A percentile compares a stretch with the other conserved stretches of the same genome.
Conservation (phyloP, 2,888 invertebrate species). For the Conops quadrifasciatus region DNA sequence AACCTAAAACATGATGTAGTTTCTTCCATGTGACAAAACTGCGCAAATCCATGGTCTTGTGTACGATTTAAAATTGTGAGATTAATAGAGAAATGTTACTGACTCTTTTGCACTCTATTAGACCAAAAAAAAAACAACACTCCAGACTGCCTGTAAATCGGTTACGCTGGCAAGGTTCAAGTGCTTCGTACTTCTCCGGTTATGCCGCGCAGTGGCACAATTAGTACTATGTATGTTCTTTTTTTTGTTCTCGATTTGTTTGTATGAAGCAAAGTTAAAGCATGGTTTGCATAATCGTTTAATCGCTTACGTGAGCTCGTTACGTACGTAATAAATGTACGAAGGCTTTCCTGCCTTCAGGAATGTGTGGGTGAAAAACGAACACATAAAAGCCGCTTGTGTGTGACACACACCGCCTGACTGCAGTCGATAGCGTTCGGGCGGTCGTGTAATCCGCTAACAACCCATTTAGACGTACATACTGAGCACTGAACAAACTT, state of each 20-base stretch:
- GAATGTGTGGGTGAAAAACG: neutral
- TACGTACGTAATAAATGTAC: neutral
- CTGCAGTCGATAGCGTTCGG: slow-evolving; percentile 14
- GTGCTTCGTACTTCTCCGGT: neutral
- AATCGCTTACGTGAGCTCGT: slow-evolving; percentile 22
- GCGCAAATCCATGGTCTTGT: too few species aligned
- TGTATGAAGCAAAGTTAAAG: neutral
- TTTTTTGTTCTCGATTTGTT: neutral
- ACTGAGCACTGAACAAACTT: neutral
- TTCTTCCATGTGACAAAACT: too few species aligned
- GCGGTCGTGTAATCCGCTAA: slow-evolving; percentile 19
- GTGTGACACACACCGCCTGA: slow-evolving; percentile 3
- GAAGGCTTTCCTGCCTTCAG: neutral
- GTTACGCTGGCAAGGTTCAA: neutral
- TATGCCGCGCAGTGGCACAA: too few species aligned
- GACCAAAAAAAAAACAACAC: too few species aligned
- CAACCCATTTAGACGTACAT: slow-evolving; percentile 27
- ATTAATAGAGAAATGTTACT: too few species aligned
- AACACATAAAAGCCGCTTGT: neutral
- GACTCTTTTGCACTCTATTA: neutral
- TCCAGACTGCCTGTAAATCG: too few species aligned
- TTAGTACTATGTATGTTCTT: neutral
- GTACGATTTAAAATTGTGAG: too few species aligned
- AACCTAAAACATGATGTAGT: too few species aligned
- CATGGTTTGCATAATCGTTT: slow-evolving; percentile 19